Evolutionary conservation across 2,888 invertebrate genomes (phyloP), one percentile per base, ranked within the genome.

Genomic region (Eupithecia dodoneata): DNA sequence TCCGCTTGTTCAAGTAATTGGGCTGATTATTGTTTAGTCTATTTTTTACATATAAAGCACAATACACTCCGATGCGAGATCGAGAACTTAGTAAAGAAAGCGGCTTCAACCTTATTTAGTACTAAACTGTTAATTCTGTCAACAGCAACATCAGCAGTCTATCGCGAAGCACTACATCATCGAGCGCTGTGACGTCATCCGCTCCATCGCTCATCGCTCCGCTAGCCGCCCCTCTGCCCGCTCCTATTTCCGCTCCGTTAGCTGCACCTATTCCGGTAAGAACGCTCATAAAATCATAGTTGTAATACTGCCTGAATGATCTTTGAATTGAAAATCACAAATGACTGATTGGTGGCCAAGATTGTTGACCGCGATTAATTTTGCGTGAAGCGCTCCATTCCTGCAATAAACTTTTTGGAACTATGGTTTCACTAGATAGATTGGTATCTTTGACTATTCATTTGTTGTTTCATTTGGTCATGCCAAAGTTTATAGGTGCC

Each of bases 141-240:
- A 84, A 96, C 96, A 98, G 97, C 95, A 98, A 97, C 94, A 97
- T 98, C 89, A 97, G 97, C 95, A 98, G 97, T 91, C 93, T 98
- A 89, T 98, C 97, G 85, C 96, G 98, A 87, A 91, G 96, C 85
- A 96, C 96, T 81, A 95, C 96, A 30, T 95, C 96, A 80, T 96
- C 96, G 81, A 90, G 86, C 73, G 87, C 90, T 67, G 87, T 93
- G 55, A 86, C 87, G 72, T 88, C 89, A 7, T 83, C 90, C 12
- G 89, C 90, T 71, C 87, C 93, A 74, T 85, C 92, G 75, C 86
- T 91, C 72, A 88, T 90, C 41, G 88, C 92, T n/a, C 89, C 92
- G 72, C 87, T 91, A 45, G 89, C 91, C 77, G 88, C 91, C 44
- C 88, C 90, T 72, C 87, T 92, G 72, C 88, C 90, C 73, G 88